Base-by-base conservation (phyloP, 2,888 invertebrate species). In the Axea sp. region DNA sequence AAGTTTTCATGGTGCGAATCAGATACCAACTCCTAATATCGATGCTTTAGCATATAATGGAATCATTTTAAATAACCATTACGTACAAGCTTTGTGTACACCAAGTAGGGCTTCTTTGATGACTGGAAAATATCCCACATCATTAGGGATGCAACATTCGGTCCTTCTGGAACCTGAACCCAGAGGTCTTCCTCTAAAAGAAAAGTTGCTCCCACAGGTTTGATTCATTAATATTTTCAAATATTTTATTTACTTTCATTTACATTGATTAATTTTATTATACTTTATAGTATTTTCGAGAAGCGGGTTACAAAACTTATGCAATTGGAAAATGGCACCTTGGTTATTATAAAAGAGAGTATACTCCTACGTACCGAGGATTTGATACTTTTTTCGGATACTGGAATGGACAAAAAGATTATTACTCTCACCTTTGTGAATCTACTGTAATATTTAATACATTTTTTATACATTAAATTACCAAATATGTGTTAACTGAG, bases 1-100 rank as follows among this genome's bases (percentile, higher is more conserved):
- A 2, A 93, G 96, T 51, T 96, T 95, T 83, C 96, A 96, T 83
- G 96, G 96, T 0, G 93, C 94, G 0, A 90, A 93, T 77, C 95
- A 96, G 88, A 95, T 96, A 77, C 91, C 93, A 22, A 97, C 96
- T 0, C 96, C 96, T 0, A 96, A 97, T 84, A 93, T 97, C 64
- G 97, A 97, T 87, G 92, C 93, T 0, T 83, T 97, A 76, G 96
- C 94, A 0, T 94, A 93, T 83, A 92, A 93, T 83, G 95, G 96
- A 1, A 90, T 95, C n/a, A 92, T 96, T 47, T 89, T 97, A 11
- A 94, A 96, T 85, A 93, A 93, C 82, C 94, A 95, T 83, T 97
- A 97, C 86, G 94, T 93, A 1, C 93, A 94, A 76, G 92, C 96
- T 0, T 90, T 95, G 68, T 96, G 96, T 83, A 95, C 96, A 0